Base-by-base conservation (phyloP, 2,888 invertebrate species). In the Andrena praecox region DNA sequence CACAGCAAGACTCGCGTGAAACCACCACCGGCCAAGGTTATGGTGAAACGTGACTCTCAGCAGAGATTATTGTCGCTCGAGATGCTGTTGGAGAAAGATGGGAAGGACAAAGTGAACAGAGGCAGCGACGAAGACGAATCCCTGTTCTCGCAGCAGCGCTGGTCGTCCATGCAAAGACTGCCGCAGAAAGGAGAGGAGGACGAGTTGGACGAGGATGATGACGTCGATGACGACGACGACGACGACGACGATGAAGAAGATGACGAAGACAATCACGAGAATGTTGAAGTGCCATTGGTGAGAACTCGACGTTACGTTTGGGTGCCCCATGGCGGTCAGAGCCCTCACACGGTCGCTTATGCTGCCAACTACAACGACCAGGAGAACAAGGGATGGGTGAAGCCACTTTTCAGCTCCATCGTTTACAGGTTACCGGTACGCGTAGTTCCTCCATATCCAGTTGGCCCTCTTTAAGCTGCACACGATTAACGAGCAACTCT, bases 331-430 rank as follows among this genome's bases (percentile, higher is more conserved):
- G 94, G 95, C 4, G 96, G 96, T 0, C 95, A 95, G 88, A 96
- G 98, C 2, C 98, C 98, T 3, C 95, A 97, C 69, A 95, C 96
- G 77, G 97, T 98, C 1, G 94, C 95, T 70, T 97, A 97, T 91
- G 97, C 97, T 10, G 94, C 95, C 81, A 98, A 98, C 94, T 98
- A 97, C 94, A 95, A 97, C 91, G 94, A 96, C 54, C 95, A 95
- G 63, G 94, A 96, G 68, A 96, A 98, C 93, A 95, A 95, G 67
- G 96, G 96, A 90, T 97, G 97, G 96, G 97, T 98, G 12, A 97
- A 97, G 83, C 99, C 99, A 5, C 96, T 98, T 73, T 99, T 98
- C 94, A 98, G 98, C 74, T 97, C 97, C 77, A 97, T 99, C 91
- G 98, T 99, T 42, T 99, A 99, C 95, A 96, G 97, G 78, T 94